These are phyloP conservation scores for Acanthurus lineatus DNA, from an alignment of 2,797 vertebrate genomes.

Conservation along the genomic window DNA sequence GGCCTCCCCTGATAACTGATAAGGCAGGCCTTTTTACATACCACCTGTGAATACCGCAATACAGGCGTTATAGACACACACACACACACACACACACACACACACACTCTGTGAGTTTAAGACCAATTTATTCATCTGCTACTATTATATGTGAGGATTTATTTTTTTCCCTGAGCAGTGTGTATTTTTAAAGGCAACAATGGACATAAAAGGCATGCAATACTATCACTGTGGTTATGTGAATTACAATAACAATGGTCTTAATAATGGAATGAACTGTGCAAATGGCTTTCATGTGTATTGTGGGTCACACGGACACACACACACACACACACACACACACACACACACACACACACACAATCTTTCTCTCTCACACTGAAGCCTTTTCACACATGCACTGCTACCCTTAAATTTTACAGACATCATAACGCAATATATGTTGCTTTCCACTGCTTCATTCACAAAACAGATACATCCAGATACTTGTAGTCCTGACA, in stretches of 20 bases:
- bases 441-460: too few species aligned
- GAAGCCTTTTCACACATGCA: not conserved
- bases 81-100: conserved; percentile 41
- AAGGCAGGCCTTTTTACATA: conserved; percentile 77
- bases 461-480: too few species aligned
- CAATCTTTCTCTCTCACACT: not conserved
- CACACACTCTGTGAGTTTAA: conserved; percentile 65
- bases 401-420: too few species aligned
- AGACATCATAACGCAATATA: too few species aligned
- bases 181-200: conserved; percentile 77
- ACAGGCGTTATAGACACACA: conserved; percentile 62
- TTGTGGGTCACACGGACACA: conserved; percentile 13
- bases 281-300: conserved; percentile 63
- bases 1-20: conserved; percentile 80
- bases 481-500: too few species aligned
- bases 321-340: not conserved
- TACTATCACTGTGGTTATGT: conserved; percentile 66
- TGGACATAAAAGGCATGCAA: conserved; percentile 73
- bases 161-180: conserved; percentile 65
- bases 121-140: conserved; percentile 79
- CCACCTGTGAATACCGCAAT: conserved; percentile 78
- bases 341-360: not conserved
- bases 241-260: conserved; percentile 77
- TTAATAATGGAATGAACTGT: conserved; percentile 72
- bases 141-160: conserved; percentile 80